A percentile compares a stretch with the other conserved stretches of the same genome.
phyloP scores from a whole-genome alignment of 2,797 vertebrate species.

The Coluber constrictor region DNA sequence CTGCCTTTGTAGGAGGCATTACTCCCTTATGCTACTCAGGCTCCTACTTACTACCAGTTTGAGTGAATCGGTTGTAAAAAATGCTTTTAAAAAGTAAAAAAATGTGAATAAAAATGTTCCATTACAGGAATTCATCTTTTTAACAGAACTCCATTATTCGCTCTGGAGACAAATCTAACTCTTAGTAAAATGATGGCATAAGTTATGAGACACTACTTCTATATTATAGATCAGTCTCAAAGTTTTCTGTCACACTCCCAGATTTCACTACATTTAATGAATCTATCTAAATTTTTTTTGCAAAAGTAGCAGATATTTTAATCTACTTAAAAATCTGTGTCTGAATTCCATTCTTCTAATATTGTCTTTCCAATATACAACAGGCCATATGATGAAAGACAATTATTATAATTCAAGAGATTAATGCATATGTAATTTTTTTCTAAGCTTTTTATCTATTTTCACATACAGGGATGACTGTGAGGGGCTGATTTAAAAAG shows the following conservation, averaged over 20 bases:
- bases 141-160: neutral
- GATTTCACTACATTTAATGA: neutral
- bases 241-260: neutral
- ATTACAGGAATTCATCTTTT: neutral
- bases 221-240: neutral
- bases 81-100: neutral
- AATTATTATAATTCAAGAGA: neutral
- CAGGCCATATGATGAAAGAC: neutral
- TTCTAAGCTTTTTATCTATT: neutral
- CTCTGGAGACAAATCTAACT: neutral
- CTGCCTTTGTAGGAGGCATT: too few species aligned
- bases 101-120: neutral
- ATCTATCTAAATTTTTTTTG: neutral
- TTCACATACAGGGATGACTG: neutral
- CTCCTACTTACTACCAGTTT: too few species aligned
- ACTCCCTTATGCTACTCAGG: too few species aligned
- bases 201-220: neutral
- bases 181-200: neutral
- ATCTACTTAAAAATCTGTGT: neutral
- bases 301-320: neutral
- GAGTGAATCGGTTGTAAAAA: too few species aligned
- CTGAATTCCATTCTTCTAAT: neutral
- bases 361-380: neutral
- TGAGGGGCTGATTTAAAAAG: neutral
- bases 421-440: neutral